These are phyloP conservation scores for Varecia variegata DNA, from an alignment of 2,797 vertebrate species.

Conservation along the genomic window DNA sequence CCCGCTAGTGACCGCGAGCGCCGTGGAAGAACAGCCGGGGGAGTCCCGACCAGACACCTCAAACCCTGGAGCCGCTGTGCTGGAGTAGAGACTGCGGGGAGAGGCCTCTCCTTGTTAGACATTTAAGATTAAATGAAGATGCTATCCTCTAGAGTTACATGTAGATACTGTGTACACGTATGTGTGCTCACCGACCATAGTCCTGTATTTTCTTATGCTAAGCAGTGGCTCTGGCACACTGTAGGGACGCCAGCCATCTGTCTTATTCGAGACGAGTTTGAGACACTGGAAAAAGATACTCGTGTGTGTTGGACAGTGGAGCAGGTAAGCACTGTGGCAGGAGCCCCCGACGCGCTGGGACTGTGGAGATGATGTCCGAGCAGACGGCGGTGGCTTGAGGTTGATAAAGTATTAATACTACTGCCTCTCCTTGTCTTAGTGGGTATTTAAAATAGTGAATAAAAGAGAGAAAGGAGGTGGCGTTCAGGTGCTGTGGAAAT, in stretches of 20 bases:
- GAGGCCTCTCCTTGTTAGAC: conserved; percentile 59
- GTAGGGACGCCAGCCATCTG: conserved; percentile 76
- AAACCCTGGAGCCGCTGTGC: conserved; percentile 66
- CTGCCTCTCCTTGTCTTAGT: conserved; percentile 75
- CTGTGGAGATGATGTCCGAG: conserved; percentile 58
- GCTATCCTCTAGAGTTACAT: conserved; percentile 72
- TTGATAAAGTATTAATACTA: conserved; percentile 67
- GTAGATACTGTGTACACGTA: conserved; percentile 57
- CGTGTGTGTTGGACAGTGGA: conserved; percentile 78
- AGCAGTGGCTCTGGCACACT: conserved; percentile 77
- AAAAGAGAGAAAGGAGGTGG: conserved; percentile 58
- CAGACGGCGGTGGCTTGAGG: conserved; percentile 70
- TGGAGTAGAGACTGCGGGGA: conserved; percentile 53
- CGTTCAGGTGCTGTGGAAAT: conserved; percentile 72
- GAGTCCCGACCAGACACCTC: conserved; percentile 71
- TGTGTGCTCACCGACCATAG: conserved; percentile 76
- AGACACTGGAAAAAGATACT: conserved; percentile 87
- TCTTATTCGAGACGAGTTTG: conserved; percentile 81
- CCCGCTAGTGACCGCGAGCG: conserved; percentile 58
- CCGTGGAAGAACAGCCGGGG: conserved; percentile 70
- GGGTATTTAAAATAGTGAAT: conserved; percentile 22
- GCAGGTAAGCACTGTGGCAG: conserved; percentile 79
- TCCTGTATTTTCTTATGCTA: conserved; percentile 78
- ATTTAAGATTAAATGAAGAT: conserved; percentile 78
- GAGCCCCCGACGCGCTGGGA: conserved; percentile 76